A percentile compares a stretch with the other conserved stretches of the same genome.
phyloP scores from a whole-genome alignment of 2,888 invertebrate genomes.

The Nymphalis urticae region DNA sequence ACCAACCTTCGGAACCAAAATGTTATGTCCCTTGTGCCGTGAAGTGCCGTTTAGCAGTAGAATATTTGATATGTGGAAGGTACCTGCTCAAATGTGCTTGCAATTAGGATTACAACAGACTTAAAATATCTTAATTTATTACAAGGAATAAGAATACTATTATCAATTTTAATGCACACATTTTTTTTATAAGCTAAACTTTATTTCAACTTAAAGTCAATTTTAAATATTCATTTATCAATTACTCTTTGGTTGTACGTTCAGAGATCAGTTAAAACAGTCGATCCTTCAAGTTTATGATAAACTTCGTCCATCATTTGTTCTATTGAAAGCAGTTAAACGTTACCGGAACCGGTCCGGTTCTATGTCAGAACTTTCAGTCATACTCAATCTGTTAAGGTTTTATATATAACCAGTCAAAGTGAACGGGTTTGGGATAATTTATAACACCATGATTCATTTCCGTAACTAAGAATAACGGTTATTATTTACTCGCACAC shows the following conservation, averaged over 20 bases:
- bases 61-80: too few relatives aligned
- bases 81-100: too few relatives aligned
- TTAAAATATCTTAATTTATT: too few relatives aligned
- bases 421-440: conserved; percentile 11
- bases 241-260: not conserved
- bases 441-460: conserved; percentile 21
- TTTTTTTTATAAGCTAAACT: not conserved
- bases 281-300: conserved; percentile 19
- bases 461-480: not conserved
- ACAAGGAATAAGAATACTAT: too few relatives aligned
- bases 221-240: not conserved
- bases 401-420: conserved; percentile 21
- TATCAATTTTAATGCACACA: too few relatives aligned
- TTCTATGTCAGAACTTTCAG: conserved; percentile 21
- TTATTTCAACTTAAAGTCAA: not conserved
- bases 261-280: conserved; percentile 16
- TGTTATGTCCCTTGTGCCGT: too few relatives aligned
- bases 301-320: conserved; percentile 27
- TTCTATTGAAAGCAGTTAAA: conserved; percentile 25
- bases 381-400: conserved; percentile 25
- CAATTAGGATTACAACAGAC: too few relatives aligned
- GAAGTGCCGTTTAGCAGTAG: too few relatives aligned
- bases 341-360: conserved; percentile 15
- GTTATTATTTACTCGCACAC: not conserved
- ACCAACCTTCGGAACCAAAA: too few relatives aligned